Evolutionary conservation across 2,888 invertebrate species (phyloP).

Genomic region (Odontothrips loti): DNA sequence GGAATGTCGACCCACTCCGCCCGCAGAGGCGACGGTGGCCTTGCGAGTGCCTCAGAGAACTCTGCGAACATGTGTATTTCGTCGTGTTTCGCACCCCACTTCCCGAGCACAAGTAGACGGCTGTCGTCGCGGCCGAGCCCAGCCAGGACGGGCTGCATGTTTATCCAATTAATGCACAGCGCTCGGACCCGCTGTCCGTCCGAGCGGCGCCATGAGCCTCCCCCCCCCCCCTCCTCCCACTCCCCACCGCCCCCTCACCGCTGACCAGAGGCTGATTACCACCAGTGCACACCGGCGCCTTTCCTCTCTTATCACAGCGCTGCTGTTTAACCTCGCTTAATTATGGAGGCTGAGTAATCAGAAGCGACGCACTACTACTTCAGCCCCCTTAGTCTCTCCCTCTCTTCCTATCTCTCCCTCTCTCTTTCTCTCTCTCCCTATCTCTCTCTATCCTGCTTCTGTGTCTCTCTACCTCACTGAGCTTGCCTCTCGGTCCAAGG

Average conservation of each 20-base stretch:
- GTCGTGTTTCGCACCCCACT: too few species aligned
- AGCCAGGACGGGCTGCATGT: neutral
- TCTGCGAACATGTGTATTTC: too few species aligned
- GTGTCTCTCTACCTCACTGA: neutral
- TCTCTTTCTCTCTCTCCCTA: neutral
- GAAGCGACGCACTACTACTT: neutral
- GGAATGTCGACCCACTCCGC: too few species aligned
- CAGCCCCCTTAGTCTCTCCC: neutral
- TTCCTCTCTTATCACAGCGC: neutral
- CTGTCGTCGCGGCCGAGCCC: neutral
- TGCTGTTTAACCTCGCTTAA: constrained; percentile 20
- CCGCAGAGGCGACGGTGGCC: too few species aligned
- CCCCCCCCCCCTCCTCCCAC: neutral
- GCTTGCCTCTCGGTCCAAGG: too few species aligned
- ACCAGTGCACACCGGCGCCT: neutral
- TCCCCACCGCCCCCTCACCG: neutral
- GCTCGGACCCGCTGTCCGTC: neutral
- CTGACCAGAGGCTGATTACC: neutral
- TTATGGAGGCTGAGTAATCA: constrained; percentile 22
- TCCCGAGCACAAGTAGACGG: too few species aligned
- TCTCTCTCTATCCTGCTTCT: neutral
- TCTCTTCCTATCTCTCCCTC: neutral
- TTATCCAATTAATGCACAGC: too few species aligned
- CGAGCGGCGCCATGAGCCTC: neutral
- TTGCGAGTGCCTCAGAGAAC: too few species aligned